phyloP scores from a whole-genome alignment of 2,888 invertebrate genomes.

The Therioaphis trifolii region DNA sequence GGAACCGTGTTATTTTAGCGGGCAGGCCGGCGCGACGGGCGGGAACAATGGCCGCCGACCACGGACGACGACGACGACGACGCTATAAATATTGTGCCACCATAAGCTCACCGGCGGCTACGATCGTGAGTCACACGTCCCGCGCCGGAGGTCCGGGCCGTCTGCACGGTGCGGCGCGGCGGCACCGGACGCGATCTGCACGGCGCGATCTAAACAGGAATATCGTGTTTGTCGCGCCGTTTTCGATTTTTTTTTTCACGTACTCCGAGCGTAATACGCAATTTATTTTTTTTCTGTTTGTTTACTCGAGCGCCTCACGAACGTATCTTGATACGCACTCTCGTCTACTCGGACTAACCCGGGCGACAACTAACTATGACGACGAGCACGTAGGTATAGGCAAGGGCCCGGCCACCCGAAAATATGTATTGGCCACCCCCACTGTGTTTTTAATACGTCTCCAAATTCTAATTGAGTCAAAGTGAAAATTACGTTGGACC shows the following conservation, averaged over 20 bases:
- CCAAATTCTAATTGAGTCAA: too few species aligned
- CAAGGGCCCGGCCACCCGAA: too few species aligned
- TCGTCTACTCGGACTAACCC: neutral
- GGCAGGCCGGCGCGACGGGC: neutral
- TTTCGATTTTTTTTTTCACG: neutral
- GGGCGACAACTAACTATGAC: too few species aligned
- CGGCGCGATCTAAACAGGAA: constrained; percentile 53
- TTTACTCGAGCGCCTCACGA: neutral
- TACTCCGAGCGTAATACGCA: too few species aligned
- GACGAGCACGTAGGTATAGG: too few species aligned
- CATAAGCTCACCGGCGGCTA: constrained; percentile 2
- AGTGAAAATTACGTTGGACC: too few species aligned
- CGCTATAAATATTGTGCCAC: constrained; percentile 45
- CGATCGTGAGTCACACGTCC: constrained; percentile 46
- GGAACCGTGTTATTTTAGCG: too few species aligned
- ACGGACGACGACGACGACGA: neutral
- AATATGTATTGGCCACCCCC: too few species aligned
- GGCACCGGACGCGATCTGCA: constrained; percentile 45
- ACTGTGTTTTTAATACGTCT: too few species aligned
- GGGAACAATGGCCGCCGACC: constrained; percentile 49
- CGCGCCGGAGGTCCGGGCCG: constrained; percentile 39
- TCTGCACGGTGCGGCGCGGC: too few species aligned
- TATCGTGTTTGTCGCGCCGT: constrained; percentile 51
- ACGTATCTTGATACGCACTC: too few species aligned
- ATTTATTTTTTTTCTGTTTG: neutral